A percentile compares a stretch with the other conserved stretches of the same genome.
Conservation (phyloP, 2,797 vertebrate species). For the Gallinago nigripennis region DNA sequence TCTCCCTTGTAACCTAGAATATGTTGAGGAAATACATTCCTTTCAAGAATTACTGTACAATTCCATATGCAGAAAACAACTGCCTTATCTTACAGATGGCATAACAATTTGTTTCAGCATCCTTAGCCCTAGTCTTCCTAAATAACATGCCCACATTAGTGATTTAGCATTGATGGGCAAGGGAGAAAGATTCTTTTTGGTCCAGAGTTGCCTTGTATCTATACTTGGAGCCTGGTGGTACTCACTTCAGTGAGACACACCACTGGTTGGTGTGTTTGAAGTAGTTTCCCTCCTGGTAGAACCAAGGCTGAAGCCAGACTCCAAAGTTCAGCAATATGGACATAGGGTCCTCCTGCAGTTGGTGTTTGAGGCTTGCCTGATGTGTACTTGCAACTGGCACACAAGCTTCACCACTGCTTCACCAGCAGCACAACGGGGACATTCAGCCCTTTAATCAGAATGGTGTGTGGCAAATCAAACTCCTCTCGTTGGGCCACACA, state of each 20-base stretch:
- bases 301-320: background rate
- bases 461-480: background rate
- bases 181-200: background rate
- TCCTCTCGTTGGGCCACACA: background rate
- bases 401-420: background rate
- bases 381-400: rapidly evolving
- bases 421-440: background rate
- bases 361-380: background rate
- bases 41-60: background rate
- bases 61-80: background rate
- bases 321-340: background rate
- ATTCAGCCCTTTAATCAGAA: rapidly evolving
- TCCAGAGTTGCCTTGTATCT: background rate
- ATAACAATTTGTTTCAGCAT: background rate
- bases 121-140: background rate
- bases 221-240: background rate
- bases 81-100: background rate
- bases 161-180: no score
- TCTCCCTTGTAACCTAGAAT: background rate
- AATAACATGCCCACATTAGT: background rate
- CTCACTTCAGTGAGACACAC: background rate
- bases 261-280: background rate
- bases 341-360: background rate
- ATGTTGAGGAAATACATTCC: background rate
- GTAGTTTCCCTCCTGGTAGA: background rate